These are phyloP conservation scores for Bostrychus sinensis DNA, from an alignment of 2,113 vertebrate genomes.

Conservation along the genomic window DNA sequence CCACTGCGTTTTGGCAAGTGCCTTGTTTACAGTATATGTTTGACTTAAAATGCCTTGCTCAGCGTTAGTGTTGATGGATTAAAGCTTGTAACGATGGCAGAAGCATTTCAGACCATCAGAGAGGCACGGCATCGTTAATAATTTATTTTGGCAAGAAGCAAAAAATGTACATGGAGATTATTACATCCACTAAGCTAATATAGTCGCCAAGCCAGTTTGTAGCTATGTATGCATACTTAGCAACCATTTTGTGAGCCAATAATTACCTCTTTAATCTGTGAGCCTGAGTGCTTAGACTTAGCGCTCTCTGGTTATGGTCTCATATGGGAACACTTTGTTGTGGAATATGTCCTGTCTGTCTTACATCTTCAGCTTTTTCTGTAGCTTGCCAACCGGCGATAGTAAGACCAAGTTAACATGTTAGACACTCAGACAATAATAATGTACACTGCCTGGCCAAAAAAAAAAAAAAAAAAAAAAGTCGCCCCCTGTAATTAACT, in stretches of 20 bases:
- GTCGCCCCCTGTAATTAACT: too few species aligned
- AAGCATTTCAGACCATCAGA: slow-evolving; percentile 40
- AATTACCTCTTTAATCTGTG: background rate
- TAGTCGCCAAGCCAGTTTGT: too few species aligned
- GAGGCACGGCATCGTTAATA: slow-evolving; percentile 38
- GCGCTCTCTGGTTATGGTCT: too few species aligned
- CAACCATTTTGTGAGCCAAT: background rate
- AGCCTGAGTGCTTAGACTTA: too few species aligned
- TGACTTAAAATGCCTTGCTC: slow-evolving; percentile 44
- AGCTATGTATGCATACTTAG: background rate
- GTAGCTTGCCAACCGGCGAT: too few species aligned
- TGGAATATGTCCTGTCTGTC: too few species aligned
- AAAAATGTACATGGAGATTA: slow-evolving; percentile 24
- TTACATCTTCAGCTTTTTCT: too few species aligned
- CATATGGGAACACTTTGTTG: too few species aligned
- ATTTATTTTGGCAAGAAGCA: slow-evolving; percentile 22
- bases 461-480: too few species aligned
- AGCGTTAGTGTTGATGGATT: slow-evolving; percentile 66
- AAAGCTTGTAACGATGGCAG: slow-evolving; percentile 45
- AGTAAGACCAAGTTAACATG: too few species aligned
- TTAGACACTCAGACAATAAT: too few species aligned
- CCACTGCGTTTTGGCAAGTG: slow-evolving; percentile 42
- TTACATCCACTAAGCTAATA: background rate
- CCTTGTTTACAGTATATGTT: slow-evolving; percentile 63
- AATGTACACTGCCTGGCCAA: too few species aligned